Evolutionary conservation across 2,888 invertebrate species (phyloP).

Genomic region (Pediacus dermestoides): DNA sequence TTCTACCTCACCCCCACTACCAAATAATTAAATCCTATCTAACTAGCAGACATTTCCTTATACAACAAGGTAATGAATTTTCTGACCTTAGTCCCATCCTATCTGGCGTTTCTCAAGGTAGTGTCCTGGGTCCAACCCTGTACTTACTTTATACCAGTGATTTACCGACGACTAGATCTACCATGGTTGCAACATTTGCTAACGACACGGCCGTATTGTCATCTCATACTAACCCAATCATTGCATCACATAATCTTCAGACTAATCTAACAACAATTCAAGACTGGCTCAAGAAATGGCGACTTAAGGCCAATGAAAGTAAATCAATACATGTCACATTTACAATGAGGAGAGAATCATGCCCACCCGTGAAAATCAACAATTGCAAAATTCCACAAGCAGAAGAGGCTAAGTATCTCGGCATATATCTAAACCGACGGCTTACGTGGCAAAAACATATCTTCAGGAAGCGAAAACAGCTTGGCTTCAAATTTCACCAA

Average conservation of each 20-base stretch:
- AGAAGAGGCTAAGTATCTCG: conserved; percentile 17
- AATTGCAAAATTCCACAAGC: conserved; percentile 15
- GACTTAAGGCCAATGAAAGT: conserved; percentile 22
- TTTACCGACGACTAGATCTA: conserved; percentile 19
- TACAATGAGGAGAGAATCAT: conserved; percentile 19
- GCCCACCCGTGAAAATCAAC: conserved; percentile 18
- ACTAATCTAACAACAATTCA: conserved; percentile 19
- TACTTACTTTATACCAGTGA: conserved; percentile 22
- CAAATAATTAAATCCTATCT: conserved; percentile 24
- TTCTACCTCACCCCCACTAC: conserved; percentile 11
- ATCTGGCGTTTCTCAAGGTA: conserved; percentile 27
- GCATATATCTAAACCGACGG: conserved; percentile 12
- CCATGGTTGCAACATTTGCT: conserved; percentile 21
- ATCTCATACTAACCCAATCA: too few species aligned
- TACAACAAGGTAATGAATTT: too few species aligned
- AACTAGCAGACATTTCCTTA: conserved; percentile 12
- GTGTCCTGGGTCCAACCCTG: conserved; percentile 25
- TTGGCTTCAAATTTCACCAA: too few species aligned
- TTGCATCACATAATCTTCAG: conserved; percentile 26
- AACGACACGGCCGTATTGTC: conserved; percentile 27
- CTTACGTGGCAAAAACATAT: too few species aligned
- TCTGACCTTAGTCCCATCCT: conserved; percentile 16
- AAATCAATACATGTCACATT: conserved; percentile 28
- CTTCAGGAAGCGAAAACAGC: too few species aligned
- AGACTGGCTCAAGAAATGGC: conserved; percentile 24